Percentiles rank a stretch among this genome's conserved stretches.
Conservation (phyloP, 2,113 vertebrate species). For the Microtus montanus region DNA sequence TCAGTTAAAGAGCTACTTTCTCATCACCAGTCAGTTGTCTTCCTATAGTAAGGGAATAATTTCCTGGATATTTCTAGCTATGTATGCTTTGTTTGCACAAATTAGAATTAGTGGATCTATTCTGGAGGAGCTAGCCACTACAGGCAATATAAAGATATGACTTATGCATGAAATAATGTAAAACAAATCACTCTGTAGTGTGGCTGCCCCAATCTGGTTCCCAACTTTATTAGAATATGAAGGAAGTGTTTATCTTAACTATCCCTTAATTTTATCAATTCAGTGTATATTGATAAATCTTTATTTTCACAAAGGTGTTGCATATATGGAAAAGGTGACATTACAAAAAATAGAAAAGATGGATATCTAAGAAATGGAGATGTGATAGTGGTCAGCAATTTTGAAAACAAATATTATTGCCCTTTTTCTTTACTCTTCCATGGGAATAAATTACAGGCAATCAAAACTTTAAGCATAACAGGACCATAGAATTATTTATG, state of each 20-base stretch:
- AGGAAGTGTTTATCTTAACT: slow-evolving; percentile 15
- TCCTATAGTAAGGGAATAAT: not conserved
- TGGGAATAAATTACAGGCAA: not conserved
- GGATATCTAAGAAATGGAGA: not conserved
- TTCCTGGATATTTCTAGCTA: not conserved
- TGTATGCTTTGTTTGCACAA: not conserved
- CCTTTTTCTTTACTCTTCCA: not conserved
- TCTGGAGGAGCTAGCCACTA: not conserved
- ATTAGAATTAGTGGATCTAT: not conserved
- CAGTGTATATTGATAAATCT: not conserved
- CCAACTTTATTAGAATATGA: not conserved
- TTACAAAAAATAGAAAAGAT: slow-evolving; percentile 51
- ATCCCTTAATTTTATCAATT: slow-evolving; percentile 24
- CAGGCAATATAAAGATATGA: not conserved
- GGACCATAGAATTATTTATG: slow-evolving; percentile 20
- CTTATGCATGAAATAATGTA: not conserved
- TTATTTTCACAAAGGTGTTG: not conserved
- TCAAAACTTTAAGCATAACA: slow-evolving; percentile 45
- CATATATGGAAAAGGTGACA: not conserved
- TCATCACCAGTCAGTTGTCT: not conserved
- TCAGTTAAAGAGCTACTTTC: not conserved
- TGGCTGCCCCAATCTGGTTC: not conserved
- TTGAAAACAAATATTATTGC: slow-evolving; percentile 45
- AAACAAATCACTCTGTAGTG: not conserved
- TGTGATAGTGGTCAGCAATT: not conserved